Evolutionary conservation across 2,888 invertebrate genomes (phyloP).

Genomic region (Ennomos quercinarius): DNA sequence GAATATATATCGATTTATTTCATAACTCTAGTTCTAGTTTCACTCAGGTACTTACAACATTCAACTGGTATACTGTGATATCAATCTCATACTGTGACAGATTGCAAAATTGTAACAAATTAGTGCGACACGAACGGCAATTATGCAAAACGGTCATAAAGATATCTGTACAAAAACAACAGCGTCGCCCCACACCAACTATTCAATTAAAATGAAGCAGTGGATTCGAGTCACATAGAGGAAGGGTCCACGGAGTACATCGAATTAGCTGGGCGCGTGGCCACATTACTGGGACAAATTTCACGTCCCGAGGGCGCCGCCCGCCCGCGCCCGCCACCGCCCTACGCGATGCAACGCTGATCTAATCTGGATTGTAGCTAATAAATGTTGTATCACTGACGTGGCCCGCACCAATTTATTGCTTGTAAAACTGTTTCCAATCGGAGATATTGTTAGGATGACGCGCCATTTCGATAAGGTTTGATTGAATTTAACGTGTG

Average conservation of each 20-base stretch:
- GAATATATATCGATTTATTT: too few species aligned
- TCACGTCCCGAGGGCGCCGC: slow-evolving; percentile 68
- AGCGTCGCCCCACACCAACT: slow-evolving; percentile 72
- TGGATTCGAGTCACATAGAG: slow-evolving; percentile 80
- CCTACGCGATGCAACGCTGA: slow-evolving; percentile 79
- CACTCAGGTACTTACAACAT: too few species aligned
- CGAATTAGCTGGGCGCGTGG: slow-evolving; percentile 84
- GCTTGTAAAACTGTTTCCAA: slow-evolving; percentile 86
- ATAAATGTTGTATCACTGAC: slow-evolving; percentile 82
- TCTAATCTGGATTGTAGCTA: slow-evolving; percentile 84
- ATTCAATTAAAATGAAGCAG: slow-evolving; percentile 84
- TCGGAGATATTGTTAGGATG: slow-evolving; percentile 77
- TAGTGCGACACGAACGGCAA: slow-evolving; percentile 72
- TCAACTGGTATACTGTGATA: slow-evolving; percentile 43
- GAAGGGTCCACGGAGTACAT: slow-evolving; percentile 69
- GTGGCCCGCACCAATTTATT: slow-evolving; percentile 80
- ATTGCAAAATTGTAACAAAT: slow-evolving; percentile 80
- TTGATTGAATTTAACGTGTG: slow-evolving; percentile 80
- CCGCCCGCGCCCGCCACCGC: slow-evolving; percentile 42
- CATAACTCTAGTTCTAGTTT: too few species aligned
- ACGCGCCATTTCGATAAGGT: slow-evolving; percentile 65
- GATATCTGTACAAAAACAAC: slow-evolving; percentile 82
- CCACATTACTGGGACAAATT: slow-evolving; percentile 83
- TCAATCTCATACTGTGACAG: slow-evolving; percentile 59
- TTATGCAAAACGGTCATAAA: slow-evolving; percentile 82